Percentiles rank a stretch among this genome's conserved stretches.
Evolutionary conservation across 2,888 invertebrate genomes (phyloP).

Genomic region (Polyommatus iphigenia): DNA sequence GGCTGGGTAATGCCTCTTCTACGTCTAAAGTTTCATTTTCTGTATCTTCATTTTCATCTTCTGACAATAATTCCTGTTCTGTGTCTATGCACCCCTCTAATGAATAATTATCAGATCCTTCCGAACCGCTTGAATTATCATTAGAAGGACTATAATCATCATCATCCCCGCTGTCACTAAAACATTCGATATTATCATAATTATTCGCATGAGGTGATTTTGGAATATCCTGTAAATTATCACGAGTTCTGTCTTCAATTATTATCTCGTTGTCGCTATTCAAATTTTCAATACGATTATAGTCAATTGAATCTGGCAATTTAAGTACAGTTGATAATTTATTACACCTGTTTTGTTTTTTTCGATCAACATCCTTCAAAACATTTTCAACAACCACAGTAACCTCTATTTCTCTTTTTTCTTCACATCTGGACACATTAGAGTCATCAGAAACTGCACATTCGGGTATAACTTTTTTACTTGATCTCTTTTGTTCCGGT

Average conservation of each 20-base stretch:
- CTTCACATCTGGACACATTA: constrained; percentile 38
- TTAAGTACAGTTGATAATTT: constrained; percentile 39
- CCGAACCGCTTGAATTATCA: too few species aligned
- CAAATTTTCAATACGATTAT: too few species aligned
- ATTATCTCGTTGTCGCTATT: too few species aligned
- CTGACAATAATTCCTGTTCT: too few species aligned
- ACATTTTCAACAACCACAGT: constrained; percentile 35
- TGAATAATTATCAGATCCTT: constrained; percentile 5
- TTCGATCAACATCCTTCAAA: constrained; percentile 35
- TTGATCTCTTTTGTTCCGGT: constrained; percentile 37
- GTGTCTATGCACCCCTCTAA: background rate
- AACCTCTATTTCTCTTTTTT: constrained; percentile 39
- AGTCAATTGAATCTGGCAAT: constrained; percentile 36
- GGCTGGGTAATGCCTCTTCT: constrained; percentile 34
- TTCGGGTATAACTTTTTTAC: constrained; percentile 37
- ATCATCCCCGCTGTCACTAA: constrained; percentile 32
- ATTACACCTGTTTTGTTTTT: constrained; percentile 41
- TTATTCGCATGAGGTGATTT: constrained; percentile 37
- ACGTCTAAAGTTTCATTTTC: constrained; percentile 36
- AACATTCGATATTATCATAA: constrained; percentile 39
- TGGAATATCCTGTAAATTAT: constrained; percentile 38
- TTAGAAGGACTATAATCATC: too few species aligned
- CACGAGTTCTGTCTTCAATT: constrained; percentile 36
- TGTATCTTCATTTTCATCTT: constrained; percentile 33
- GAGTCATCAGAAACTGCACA: constrained; percentile 32